phyloP scores from a whole-genome alignment of 1,140 invertebrate species.

The Sogatella furcifera region DNA sequence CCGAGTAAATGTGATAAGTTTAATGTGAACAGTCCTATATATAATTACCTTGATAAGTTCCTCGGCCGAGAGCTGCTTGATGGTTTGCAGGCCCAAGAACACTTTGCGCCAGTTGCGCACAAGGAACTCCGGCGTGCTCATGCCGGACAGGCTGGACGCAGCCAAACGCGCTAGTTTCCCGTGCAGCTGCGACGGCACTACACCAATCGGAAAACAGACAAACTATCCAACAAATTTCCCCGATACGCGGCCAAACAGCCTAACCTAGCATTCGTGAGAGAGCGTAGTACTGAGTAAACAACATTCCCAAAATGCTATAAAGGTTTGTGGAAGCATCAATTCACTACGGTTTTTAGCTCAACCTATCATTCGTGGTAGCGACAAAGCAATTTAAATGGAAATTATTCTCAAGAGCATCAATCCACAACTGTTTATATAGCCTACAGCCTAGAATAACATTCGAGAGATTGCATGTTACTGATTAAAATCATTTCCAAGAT shows the following conservation, averaged over 20 bases:
- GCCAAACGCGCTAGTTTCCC: conserved; percentile 4
- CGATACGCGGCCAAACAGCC: neutral
- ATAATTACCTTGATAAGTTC: conserved; percentile 36
- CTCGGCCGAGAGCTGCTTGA: conserved; percentile 30
- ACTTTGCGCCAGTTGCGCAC: conserved; percentile 24
- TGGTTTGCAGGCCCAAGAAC: conserved; percentile 22
- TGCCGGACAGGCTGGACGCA: conserved; percentile 11
- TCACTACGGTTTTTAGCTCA: too few relatives aligned
- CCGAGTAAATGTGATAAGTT: too few relatives aligned
- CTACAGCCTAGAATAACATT: too few relatives aligned
- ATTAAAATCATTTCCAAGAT: too few relatives aligned
- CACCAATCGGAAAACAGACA: conserved; percentile 5
- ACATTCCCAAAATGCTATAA: neutral
- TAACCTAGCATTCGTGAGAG: neutral
- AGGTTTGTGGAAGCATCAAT: too few relatives aligned
- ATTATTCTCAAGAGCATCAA: too few relatives aligned
- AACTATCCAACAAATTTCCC: neutral
- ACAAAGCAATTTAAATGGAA: too few relatives aligned
- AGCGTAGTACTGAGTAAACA: too few relatives aligned
- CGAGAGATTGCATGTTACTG: too few relatives aligned
- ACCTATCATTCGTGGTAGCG: too few relatives aligned
- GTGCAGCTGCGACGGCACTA: conserved; percentile 1
- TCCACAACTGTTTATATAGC: too few relatives aligned
- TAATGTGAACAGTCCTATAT: too few relatives aligned
- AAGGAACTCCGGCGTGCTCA: conserved; percentile 13